Base-by-base conservation (phyloP, 2,888 invertebrate species). In the Andrena minutula region DNA sequence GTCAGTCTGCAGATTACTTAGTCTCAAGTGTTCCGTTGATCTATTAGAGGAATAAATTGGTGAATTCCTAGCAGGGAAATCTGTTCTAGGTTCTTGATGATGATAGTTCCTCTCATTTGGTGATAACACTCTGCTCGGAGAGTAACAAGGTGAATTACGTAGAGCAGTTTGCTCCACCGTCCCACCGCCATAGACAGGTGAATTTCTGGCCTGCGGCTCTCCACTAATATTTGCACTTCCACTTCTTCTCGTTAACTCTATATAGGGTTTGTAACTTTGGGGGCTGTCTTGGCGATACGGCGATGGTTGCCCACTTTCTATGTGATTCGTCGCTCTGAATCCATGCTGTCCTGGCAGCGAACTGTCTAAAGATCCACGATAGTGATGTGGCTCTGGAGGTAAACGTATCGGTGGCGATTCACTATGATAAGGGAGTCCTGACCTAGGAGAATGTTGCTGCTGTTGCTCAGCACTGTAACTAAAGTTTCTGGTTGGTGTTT, bases 351-450 rank as follows among this genome's bases (percentile, higher is more conserved):
- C 76, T 12, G 78, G 78, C 23, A 85, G 73, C 10, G 84, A 65
- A 78, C 83, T 88, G 12, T 91, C 90, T 53, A 87, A 56, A 26
- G 90, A 89, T 30, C 88, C 82, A 12, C 89, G 92, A 85, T 93
- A 93, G 75, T 93, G 93, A 56, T 90, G 92, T 23, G 91, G 64
- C 23, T 93, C 93, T 26, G 90, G 84, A 20, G 90, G 90, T 41
- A 91, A 86, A 20, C 92, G 92, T 71, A 89, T 87, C 0, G 92
- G 89, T 23, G 92, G 89, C 20, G 92, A 89, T 75, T 94, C 94
- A 58, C 88, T 89, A 71, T 92, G 92, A 58, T 92, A 91, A 16
- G 91, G 89, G 64, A 90, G 79, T 61, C 84, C 90, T 53, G 92
- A 77, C 82, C 92, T 90, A 35, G 92, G 89, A 28, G 91, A 89